These are phyloP conservation scores for Meda fulgida DNA, from an alignment of 2,797 vertebrate species.

Conservation along the genomic window DNA sequence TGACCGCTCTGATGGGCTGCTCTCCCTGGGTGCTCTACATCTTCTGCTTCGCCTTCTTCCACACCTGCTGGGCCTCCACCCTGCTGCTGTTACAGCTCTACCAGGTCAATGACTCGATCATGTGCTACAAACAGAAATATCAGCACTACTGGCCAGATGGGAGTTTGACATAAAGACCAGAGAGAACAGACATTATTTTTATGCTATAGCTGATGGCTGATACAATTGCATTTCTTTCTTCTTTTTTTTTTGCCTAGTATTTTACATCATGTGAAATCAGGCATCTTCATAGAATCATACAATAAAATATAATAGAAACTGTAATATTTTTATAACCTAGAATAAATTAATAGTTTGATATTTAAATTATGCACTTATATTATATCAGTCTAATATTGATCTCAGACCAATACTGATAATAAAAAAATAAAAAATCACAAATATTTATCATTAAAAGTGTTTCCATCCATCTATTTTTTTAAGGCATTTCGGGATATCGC, in stretches of 20 bases:
- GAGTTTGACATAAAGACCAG: not conserved
- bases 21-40: slow-evolving; percentile 90
- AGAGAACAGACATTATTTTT: not conserved
- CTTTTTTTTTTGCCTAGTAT: not conserved
- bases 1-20: slow-evolving; percentile 79
- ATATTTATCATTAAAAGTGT: no score
- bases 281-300: not conserved
- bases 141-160: not conserved
- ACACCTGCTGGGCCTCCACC: slow-evolving; percentile 82
- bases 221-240: not conserved
- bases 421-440: no score
- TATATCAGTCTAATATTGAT: not conserved
- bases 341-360: no score
- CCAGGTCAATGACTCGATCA: slow-evolving; percentile 78
- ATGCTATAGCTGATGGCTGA: not conserved
- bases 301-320: not conserved
- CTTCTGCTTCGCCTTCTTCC: slow-evolving; percentile 81
- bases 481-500: no score
- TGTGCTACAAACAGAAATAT: not conserved
- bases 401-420: no score
- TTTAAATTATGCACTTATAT: not conserved
- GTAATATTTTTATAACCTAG: no score
- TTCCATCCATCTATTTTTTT: no score
- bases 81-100: slow-evolving; percentile 86
- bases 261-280: not conserved